Conservation (phyloP, 2,113 vertebrate genomes). For the Bungarus multicinctus region DNA sequence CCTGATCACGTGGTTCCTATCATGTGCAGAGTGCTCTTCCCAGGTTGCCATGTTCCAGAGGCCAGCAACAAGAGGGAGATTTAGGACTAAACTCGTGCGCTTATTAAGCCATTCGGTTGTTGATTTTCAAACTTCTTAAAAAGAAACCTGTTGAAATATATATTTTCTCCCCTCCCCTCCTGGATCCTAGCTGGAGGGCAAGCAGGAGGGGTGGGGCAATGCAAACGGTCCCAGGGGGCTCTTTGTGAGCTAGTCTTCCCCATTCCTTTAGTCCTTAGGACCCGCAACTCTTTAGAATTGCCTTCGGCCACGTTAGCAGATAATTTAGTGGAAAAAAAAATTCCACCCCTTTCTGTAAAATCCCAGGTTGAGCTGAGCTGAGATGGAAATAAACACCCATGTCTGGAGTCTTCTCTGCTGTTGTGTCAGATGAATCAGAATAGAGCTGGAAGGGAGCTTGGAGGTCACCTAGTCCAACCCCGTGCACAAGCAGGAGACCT, state of each 20-base stretch:
- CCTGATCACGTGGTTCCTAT: background rate
- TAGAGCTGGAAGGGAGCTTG: too few species aligned
- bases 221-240: too few species aligned
- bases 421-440: background rate
- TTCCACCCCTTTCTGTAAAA: too few species aligned
- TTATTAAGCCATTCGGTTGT: too few species aligned
- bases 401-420: background rate
- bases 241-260: too few species aligned
- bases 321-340: too few species aligned
- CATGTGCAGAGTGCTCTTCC: background rate
- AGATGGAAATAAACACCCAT: background rate
- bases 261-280: too few species aligned
- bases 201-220: background rate
- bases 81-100: background rate
- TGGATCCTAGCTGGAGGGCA: background rate
- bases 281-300: too few species aligned
- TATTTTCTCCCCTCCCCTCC: background rate
- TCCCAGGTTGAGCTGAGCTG: too few species aligned
- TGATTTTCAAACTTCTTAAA: background rate
- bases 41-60: background rate
- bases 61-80: background rate
- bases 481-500: too few species aligned
- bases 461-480: too few species aligned
- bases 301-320: too few species aligned
- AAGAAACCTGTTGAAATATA: background rate